phyloP scores from a whole-genome alignment of 2,113 vertebrate species.

The Istiophorus platypterus region DNA sequence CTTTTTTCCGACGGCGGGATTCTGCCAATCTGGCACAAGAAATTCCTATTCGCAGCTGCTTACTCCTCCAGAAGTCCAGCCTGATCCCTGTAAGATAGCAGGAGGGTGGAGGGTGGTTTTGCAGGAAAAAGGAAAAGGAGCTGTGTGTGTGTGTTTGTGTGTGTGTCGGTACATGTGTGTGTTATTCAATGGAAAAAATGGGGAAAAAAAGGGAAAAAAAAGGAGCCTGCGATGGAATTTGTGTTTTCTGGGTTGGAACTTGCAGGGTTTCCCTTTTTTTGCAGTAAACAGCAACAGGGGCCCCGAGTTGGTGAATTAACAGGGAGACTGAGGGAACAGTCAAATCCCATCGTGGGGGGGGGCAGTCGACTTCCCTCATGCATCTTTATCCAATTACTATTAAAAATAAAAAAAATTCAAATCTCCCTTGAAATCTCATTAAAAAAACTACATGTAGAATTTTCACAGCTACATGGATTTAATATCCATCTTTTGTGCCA shows the following conservation, averaged over 20 bases:
- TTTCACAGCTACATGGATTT: conserved; percentile 28
- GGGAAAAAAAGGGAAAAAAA: conserved; percentile 79
- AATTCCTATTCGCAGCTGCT: conserved; percentile 85
- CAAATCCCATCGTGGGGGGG: too few relatives aligned
- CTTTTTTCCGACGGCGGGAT: conserved; percentile 84
- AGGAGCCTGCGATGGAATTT: conserved; percentile 84
- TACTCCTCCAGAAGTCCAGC: conserved; percentile 85
- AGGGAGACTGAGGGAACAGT: conserved; percentile 60
- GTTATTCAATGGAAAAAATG: conserved; percentile 86
- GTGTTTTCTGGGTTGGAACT: conserved; percentile 81
- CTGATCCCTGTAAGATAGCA: conserved; percentile 87
- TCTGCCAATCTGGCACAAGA: conserved; percentile 88
- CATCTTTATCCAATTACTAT: conserved; percentile 33
- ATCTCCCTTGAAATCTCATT: conserved; percentile 55
- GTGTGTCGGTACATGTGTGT: conserved; percentile 65
- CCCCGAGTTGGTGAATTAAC: conserved; percentile 79
- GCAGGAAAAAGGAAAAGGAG: conserved; percentile 80
- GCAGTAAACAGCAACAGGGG: conserved; percentile 87
- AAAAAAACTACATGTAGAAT: conserved; percentile 50
- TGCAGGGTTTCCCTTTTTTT: conserved; percentile 89
- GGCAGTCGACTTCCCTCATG: conserved; percentile 17
- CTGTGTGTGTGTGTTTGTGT: conserved; percentile 54
- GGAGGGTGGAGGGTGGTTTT: conserved; percentile 69
- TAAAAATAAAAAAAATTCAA: too few relatives aligned
- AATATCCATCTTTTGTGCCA: conserved; percentile 7